Evolutionary conservation across 2,888 invertebrate species (phyloP), one percentile per base, ranked within the genome.

Genomic region (Stenodema calcarata): DNA sequence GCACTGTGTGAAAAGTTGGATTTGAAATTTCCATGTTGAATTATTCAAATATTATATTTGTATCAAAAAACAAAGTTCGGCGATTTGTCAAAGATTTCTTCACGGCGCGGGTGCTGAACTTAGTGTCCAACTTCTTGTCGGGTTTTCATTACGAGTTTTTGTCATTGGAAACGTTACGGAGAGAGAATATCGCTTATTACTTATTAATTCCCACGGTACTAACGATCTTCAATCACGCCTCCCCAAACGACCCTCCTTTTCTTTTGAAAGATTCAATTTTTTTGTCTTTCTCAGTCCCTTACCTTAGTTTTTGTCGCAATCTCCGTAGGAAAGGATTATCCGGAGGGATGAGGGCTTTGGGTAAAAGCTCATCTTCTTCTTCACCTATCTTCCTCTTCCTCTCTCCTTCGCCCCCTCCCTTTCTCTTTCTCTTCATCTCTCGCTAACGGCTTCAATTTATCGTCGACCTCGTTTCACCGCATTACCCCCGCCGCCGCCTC

Each of bases 401-500:
- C 35, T 16, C 76, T 18, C 42, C 73, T 30, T 28, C 35, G 27
- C 14, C 76, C 35, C 3, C n/a, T 18, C 2, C 44, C 42, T 27
- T 42, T 27, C 44, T 42, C 47, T 47, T 27, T 47, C 42, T 79
- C 47, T 23, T 23, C 47, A 14, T 79, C 79, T 47, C 47, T 41
- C 30, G 44, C 79, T 42, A 79, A 42, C 79, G 47, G 44, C 44
- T 79, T 47, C 79, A 47, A 42, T 79, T 79, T 47, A 42, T 47
- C 79, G 44, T 27, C 79, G n/a, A 23, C 79, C 44, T 79, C 79
- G 44, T 47, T 47, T 47, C 28, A 42, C 79, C 44, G 79, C 79
- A 79, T 47, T 79, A 79, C 44, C 44, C 27, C 79, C 42, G 14
- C 79, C 42, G 14, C 79, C 23, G 4, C 79, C 18, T 18, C n/a